Percentiles rank a stretch among this genome's conserved stretches.
Evolutionary conservation across 1,140 invertebrate genomes (phyloP).

Genomic region (Spodoptera frugiperda): DNA sequence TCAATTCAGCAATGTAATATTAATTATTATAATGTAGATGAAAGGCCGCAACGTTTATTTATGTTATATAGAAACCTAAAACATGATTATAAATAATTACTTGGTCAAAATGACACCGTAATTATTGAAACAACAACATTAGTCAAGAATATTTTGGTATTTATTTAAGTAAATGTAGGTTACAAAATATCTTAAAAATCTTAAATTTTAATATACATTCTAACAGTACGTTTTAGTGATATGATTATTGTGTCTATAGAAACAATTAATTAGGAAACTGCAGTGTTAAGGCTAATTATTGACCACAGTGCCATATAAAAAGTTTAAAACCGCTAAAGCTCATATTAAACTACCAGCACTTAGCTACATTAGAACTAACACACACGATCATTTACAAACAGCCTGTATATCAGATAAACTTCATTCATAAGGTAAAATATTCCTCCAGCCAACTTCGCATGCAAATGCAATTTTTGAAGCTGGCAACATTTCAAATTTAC

Average conservation of each 20-base stretch:
- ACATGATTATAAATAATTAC: background rate
- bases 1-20: too few relatives aligned
- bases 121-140: background rate
- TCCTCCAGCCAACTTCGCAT: constrained; percentile 5
- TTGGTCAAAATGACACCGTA: background rate
- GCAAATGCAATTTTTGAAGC: constrained; percentile 36
- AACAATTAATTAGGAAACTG: too few relatives aligned
- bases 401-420: constrained; percentile 9
- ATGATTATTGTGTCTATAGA: too few relatives aligned
- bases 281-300: too few relatives aligned
- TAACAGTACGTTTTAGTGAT: too few relatives aligned
- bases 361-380: too few relatives aligned
- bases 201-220: too few relatives aligned
- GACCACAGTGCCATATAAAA: too few relatives aligned
- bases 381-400: background rate
- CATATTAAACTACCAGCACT: too few relatives aligned
- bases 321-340: too few relatives aligned
- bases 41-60: too few relatives aligned
- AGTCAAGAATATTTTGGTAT: background rate
- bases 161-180: background rate
- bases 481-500: constrained; percentile 30
- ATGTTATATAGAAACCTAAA: background rate
- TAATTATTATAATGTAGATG: too few relatives aligned
- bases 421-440: constrained; percentile 19
- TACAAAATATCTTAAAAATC: background rate